Percentiles rank a stretch among this genome's conserved stretches.
These are phyloP conservation scores for Sinocyclocheilus anshuiensis DNA, from an alignment of 2,113 vertebrate genomes.

Conservation along the genomic window DNA sequence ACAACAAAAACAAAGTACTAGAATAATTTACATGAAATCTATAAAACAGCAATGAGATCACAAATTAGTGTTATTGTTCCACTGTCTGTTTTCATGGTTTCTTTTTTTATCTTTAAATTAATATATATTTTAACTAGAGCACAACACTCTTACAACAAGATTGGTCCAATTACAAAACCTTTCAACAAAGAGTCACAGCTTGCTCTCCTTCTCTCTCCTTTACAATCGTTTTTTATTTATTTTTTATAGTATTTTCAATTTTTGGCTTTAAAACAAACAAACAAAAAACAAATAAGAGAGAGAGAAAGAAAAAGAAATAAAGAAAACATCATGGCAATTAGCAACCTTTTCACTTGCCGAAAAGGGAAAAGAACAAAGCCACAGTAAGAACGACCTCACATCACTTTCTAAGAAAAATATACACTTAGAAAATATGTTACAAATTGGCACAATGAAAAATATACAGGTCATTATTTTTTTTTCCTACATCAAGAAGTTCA, in stretches of 20 bases:
- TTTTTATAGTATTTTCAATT: conserved; percentile 83
- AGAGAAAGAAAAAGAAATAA: conserved; percentile 30
- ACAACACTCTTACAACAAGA: conserved; percentile 92
- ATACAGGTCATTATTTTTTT: conserved; percentile 82
- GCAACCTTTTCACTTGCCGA: conserved; percentile 87
- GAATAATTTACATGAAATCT: conserved; percentile 96
- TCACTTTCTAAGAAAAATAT: conserved; percentile 98
- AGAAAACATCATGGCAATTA: conserved; percentile 79
- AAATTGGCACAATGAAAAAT: conserved; percentile 98
- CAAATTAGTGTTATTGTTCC: conserved; percentile 74
- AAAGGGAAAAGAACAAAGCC: conserved; percentile 82
- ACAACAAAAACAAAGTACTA: conserved; percentile 93
- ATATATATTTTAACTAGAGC: conserved; percentile 87
- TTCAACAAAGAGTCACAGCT: conserved; percentile 80
- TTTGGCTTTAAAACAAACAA: conserved; percentile 93
- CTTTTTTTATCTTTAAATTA: conserved; percentile 70
- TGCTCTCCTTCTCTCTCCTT: conserved; percentile 43
- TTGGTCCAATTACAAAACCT: conserved; percentile 91
- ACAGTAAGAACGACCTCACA: conserved; percentile 91
- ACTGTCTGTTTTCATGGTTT: conserved; percentile 54
- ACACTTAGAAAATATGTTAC: conserved; percentile 98
- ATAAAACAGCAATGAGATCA: conserved; percentile 95
- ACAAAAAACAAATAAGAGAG: conserved; percentile 45
- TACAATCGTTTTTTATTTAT: conserved; percentile 56
- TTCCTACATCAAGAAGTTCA: conserved; percentile 84